Evolutionary conservation across 2,113 vertebrate genomes (phyloP), one percentile per base, ranked within the genome.

Genomic region (Bostrychus sinensis): DNA sequence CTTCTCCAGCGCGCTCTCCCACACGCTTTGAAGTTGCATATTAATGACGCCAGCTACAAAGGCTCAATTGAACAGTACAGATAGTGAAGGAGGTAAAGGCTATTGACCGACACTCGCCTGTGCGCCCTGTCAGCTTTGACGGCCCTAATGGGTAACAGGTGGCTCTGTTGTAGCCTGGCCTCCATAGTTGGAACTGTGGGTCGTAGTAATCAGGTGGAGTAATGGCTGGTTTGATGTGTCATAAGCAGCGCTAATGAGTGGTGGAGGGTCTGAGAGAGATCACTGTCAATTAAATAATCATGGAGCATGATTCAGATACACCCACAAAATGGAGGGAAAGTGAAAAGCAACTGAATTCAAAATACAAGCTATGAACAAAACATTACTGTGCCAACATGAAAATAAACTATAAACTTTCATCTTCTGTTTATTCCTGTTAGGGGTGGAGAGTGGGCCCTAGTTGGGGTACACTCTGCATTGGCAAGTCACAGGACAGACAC

Each of bases 21-120:
- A 41, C 34, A 37, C 75, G 73, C 85, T 88, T 89, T 89, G 86
- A 89, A 84, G 87, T 82, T 84, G 79, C 67, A 80, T 79, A 85
- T 84, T 84, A 84, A 89, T 88, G 83, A 85, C 66, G 69, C 56
- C 26, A 43, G 53, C 67, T 51, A 62, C 36, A 81, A 81, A 77
- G 64, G 72, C 71, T 77, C 66, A 74, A 77, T 81, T 83, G 75
- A 83, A 76, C 55, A 78, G 72, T 60, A 23, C 61, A 69, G 46
- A 42, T 34, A 69, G 74, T 75, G 50, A 71, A 78, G 80, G 72
- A 16, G 66, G 76, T 25, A 48, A 25, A 25, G 45, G 22, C 45
- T 45, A 84, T 85, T 84, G 85, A 86, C 74, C 25, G 23, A 42
- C 80, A 43, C 82, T 83, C 66, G 26, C 67, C 80, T 45, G 23